phyloP scores from a whole-genome alignment of 2,113 vertebrate genomes.

The Muscicapa adusta region DNA sequence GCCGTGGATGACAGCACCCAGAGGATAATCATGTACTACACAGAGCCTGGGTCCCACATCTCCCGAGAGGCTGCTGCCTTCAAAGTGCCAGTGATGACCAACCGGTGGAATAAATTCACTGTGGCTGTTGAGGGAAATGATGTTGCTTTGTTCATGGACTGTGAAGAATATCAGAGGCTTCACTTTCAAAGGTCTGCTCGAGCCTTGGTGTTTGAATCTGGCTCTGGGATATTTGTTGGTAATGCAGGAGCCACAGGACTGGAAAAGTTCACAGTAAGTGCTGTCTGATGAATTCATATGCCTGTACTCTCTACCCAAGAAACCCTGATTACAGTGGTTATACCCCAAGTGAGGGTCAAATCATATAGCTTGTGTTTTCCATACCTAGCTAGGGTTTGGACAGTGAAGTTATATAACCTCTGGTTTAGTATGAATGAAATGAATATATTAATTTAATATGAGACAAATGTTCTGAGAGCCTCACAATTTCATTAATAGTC shows the following conservation, averaged over 20 bases:
- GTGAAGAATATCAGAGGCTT: slow-evolving; percentile 84
- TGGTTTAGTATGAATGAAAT: neutral
- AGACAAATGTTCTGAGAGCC: neutral
- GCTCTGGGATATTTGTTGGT: slow-evolving; percentile 92
- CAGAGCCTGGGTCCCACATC: slow-evolving; percentile 74
- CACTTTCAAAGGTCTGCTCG: slow-evolving; percentile 74
- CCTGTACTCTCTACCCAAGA: neutral
- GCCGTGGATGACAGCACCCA: slow-evolving; percentile 83
- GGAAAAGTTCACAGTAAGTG: slow-evolving; percentile 88
- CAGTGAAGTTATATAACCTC: neutral
- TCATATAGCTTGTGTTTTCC: neutral
- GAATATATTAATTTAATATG: too few relatives aligned
- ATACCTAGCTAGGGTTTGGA: neutral
- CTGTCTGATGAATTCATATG: neutral
- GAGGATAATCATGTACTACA: slow-evolving; percentile 88
- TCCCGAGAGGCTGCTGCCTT: slow-evolving; percentile 87
- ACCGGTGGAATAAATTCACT: slow-evolving; percentile 86
- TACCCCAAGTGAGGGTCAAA: neutral
- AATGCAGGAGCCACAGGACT: slow-evolving; percentile 88
- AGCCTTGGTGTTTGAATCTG: slow-evolving; percentile 83
- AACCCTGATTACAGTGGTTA: neutral
- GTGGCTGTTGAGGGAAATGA: slow-evolving; percentile 80
- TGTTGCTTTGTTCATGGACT: slow-evolving; percentile 86
- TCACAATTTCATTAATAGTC: neutral
- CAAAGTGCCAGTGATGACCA: slow-evolving; percentile 86